A percentile compares a stretch with the other conserved stretches of the same genome.
These are phyloP conservation scores for Adrianichthys oophorus DNA, from an alignment of 2,797 vertebrate species.

Conservation along the genomic window DNA sequence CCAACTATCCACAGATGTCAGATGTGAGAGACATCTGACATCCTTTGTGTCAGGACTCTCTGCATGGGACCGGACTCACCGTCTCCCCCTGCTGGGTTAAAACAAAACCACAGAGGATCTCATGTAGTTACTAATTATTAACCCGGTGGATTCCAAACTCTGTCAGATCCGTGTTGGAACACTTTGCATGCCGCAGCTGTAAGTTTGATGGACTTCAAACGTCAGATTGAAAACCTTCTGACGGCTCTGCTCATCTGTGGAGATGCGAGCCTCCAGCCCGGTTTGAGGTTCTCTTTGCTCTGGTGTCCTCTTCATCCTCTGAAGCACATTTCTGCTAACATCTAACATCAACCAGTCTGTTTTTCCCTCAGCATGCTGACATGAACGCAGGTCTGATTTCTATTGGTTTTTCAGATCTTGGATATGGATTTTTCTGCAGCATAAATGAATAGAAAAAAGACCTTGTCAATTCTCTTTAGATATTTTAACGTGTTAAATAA, in stretches of 20 bases:
- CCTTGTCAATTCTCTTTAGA: no score
- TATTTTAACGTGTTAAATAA: no score
- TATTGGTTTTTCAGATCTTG: no score
- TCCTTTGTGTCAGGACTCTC: constrained; percentile 12
- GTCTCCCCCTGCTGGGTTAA: not conserved
- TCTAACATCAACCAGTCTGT: not conserved
- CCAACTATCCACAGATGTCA: not conserved
- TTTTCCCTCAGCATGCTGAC: no score
- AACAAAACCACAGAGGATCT: constrained; percentile 1
- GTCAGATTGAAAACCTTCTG: not conserved
- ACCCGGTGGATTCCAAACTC: constrained; percentile 8
- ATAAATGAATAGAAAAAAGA: no score
- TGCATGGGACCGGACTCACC: constrained; percentile 46
- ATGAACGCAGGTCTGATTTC: no score
- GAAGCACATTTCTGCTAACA: constrained; percentile 30
- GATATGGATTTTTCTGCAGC: no score
- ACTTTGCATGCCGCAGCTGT: constrained; percentile 21
- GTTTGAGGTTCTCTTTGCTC: constrained; percentile 31
- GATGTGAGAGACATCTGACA: not conserved
- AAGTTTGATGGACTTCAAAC: not conserved
- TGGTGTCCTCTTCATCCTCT: constrained; percentile 35
- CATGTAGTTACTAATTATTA: constrained; percentile 39
- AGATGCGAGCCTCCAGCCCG: constrained; percentile 2
- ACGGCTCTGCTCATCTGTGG: not conserved
- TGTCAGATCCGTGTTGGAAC: constrained; percentile 5